Base-by-base conservation (phyloP, 2,888 invertebrate species). In the Epinotia brunnichana region DNA sequence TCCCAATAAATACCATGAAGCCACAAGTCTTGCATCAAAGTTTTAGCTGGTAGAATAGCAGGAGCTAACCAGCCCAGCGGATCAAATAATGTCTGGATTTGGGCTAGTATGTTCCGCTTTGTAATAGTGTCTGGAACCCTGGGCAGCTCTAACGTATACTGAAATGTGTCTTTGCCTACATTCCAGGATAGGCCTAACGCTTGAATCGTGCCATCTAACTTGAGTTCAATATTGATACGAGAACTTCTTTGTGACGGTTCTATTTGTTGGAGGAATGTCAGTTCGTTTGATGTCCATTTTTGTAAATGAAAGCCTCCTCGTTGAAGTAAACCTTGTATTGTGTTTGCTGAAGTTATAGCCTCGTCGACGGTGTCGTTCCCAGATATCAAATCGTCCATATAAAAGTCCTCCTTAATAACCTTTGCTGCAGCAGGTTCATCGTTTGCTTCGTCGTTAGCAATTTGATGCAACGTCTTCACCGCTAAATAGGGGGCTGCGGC, bases 11-110 rank as follows among this genome's bases (percentile, higher is more conserved):
- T 39, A 10, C 57, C 60, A 63, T 74, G 67, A 10, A 77, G 21
- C 76, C 79, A 79, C 48, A 79, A 61, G 35, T 73, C 78, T 72
- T 81, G 80, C 13, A 79, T 72, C 11, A 81, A 17, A 13, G 78
- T 21, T 63, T 81, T 82, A 4, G 79, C 77, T 29, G 39, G 70
- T 5, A 81, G 56, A 10, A 75, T 63, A 0, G 75, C 53, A n/a
- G n/a, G n/a, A n/a, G n/a, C n/a, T n/a, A n/a, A n/a, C n/a, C n/a
- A n/a, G n/a, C n/a, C n/a, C n/a, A 13, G 77, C 15, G 78, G 78
- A 73, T 79, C 78, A 41, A 70, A 80, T 59, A 75, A 72, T 53
- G 66, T 63, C 29, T 76, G 76, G 11, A 79, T 60, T 21, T 78
- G 74, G 0, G 77, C 75, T 68, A 79, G 71, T 53, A 81, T 77